Evolutionary conservation across 2,888 invertebrate genomes (phyloP).

Genomic region (Nomada ruficornis): DNA sequence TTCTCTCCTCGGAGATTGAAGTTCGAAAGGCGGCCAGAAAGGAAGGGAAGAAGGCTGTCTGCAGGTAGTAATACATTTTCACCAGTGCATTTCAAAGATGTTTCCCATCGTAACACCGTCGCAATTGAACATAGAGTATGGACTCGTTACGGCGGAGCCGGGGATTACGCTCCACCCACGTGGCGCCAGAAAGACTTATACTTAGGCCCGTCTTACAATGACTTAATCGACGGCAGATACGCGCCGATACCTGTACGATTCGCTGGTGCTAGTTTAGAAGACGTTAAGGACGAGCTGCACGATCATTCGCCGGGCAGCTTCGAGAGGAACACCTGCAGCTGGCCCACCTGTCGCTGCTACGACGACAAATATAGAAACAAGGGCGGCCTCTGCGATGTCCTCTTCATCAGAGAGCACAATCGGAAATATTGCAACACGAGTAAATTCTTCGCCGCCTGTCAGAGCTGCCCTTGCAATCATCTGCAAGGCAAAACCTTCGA

Average conservation of each 20-base stretch:
- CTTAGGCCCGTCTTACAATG: slow-evolving; percentile 83
- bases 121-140: slow-evolving; percentile 65
- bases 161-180: slow-evolving; percentile 70
- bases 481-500: slow-evolving; percentile 1
- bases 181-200: slow-evolving; percentile 87
- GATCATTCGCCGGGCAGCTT: slow-evolving; percentile 54
- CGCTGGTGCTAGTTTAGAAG: slow-evolving; percentile 72
- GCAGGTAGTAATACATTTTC: slow-evolving; percentile 47
- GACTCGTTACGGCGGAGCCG: slow-evolving; percentile 74
- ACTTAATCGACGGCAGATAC: slow-evolving; percentile 73
- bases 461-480: slow-evolving; percentile 48
- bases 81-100: neutral
- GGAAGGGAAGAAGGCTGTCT: slow-evolving; percentile 34
- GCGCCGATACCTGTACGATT: slow-evolving; percentile 73
- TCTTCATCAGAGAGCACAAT: slow-evolving; percentile 67
- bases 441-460: slow-evolving; percentile 38
- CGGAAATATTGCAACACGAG: slow-evolving; percentile 31
- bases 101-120: neutral
- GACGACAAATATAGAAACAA: slow-evolving; percentile 25
- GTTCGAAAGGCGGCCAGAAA: slow-evolving; percentile 47
- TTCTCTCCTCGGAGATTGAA: slow-evolving; percentile 82
- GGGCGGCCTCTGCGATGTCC: slow-evolving; percentile 72
- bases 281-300: slow-evolving; percentile 64
- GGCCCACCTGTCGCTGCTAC: slow-evolving; percentile 65
- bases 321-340: slow-evolving; percentile 68